Base-by-base conservation (phyloP, 2,797 vertebrate genomes). In the Cephalopachus bancanus region DNA sequence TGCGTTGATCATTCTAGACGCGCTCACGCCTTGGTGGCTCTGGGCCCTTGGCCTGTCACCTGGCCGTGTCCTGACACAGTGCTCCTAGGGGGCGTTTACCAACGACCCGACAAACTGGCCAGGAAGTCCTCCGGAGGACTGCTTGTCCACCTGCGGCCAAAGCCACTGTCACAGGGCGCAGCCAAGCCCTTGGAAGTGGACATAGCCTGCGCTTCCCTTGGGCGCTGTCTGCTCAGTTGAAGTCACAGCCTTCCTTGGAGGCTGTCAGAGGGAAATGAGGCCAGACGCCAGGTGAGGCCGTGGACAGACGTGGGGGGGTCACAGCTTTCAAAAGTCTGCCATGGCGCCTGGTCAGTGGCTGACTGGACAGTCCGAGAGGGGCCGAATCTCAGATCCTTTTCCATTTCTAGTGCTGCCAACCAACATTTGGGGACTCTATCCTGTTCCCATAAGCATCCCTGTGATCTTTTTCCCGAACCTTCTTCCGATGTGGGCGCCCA, bases 241-340 rank as follows among this genome's bases (percentile, higher is more conserved):
- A 83, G 81, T 92, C 88, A 88, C 22, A 92, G 53, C 33, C 88
- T 59, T 62, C 9, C 9, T 33, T 5, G 19, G 53, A n/a, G 67
- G 55, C 53, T 64, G 11, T 80, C 75, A 57, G 62, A 85, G 33
- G 93, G 64, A 92, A 85, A 57, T 30, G 78, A 79, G 93, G 72
- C 20, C 8, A 44, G 51, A 64, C 28, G 12, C 65, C 69, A 53
- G 20, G n/a, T 55, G 37, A 37, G 37, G 37, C 37, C 37, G 37
- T 37, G 37, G 37, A 37, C 37, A 37, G 37, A 37, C 37, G 37
- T 37, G 3, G 37, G 37, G 37, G 37, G 37, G 3, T 80, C 53
- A 53, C 9, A 92, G 80, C 12, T 49, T 62, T 19, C 5, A 2
- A 91, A 24, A 74, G 65, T 7, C 44, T 74, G 92, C 33, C 16